A percentile compares a stretch with the other conserved stretches of the same genome.
phyloP scores from a whole-genome alignment of 23 tunicate genomes.

The Trididemnum clinides region DNA sequence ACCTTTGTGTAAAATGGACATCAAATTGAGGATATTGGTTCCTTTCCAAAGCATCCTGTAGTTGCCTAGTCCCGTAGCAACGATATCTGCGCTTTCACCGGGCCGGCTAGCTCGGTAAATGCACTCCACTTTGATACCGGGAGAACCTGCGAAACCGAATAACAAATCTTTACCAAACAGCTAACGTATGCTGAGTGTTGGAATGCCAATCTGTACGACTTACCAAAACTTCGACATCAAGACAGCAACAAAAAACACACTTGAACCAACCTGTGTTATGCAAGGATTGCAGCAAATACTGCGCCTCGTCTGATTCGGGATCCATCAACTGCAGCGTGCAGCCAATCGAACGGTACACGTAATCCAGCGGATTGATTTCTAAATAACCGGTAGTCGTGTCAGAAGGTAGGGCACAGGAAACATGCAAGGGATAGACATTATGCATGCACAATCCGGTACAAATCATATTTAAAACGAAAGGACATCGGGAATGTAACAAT shows the following conservation, averaged over 20 bases:
- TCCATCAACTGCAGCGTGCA: slow-evolving; percentile 78
- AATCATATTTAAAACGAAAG: no score
- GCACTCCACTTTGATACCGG: slow-evolving; percentile 55
- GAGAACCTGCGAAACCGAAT: neutral
- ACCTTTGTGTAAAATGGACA: slow-evolving; percentile 85
- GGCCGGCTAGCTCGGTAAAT: slow-evolving; percentile 75
- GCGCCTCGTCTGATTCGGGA: slow-evolving; percentile 80
- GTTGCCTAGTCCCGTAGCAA: slow-evolving; percentile 68
- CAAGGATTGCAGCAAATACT: slow-evolving; percentile 80
- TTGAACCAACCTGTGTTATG: slow-evolving; percentile 81
- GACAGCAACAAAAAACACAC: no score
- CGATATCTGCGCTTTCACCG: slow-evolving; percentile 66
- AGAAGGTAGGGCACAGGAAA: no score
- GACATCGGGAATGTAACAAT: no score
- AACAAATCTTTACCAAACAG: no score
- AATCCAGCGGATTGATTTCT: slow-evolving; percentile 96
- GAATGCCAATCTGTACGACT: no score
- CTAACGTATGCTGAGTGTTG: no score
- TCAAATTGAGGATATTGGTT: slow-evolving; percentile 86
- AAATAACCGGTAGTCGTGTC: no score
- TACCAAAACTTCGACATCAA: no score
- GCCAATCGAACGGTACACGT: slow-evolving; percentile 93
- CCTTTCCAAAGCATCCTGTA: slow-evolving; percentile 91
- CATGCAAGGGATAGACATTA: no score
- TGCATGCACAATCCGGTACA: no score